phyloP scores from a whole-genome alignment of 2,113 vertebrate genomes.

The Craseonycteris thonglongyai region DNA sequence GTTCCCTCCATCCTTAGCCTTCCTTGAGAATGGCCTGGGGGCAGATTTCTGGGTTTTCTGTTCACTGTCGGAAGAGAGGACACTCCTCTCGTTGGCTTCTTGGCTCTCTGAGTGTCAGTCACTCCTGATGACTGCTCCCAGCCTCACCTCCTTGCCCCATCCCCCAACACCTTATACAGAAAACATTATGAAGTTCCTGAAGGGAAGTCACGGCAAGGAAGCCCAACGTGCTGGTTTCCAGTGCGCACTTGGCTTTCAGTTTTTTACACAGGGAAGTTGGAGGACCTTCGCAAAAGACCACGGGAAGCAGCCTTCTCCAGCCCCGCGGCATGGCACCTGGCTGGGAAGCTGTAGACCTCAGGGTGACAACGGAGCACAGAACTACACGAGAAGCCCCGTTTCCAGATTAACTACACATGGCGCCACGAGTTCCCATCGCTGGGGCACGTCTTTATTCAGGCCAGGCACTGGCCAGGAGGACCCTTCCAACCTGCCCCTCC shows the following conservation, averaged over 20 bases:
- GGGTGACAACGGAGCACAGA: no score
- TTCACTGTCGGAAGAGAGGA: neutral
- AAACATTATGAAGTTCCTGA: no score
- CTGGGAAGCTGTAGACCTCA: neutral
- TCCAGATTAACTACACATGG: neutral
- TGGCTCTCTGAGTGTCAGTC: neutral
- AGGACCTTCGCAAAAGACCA: neutral
- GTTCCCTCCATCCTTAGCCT: neutral
- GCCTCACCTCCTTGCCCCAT: no score
- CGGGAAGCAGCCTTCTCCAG: neutral
- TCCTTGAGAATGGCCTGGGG: neutral
- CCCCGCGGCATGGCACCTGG: neutral
- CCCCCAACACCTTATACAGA: neutral
- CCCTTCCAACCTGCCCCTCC: neutral
- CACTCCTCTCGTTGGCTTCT: neutral
- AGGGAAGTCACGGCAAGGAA: neutral
- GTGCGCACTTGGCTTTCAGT: neutral
- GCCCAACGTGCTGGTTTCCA: neutral
- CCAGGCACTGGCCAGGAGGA: neutral
- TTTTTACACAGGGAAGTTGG: neutral
- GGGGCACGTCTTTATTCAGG: neutral
- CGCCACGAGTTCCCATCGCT: rapidly evolving
- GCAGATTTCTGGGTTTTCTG: neutral
- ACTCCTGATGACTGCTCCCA: neutral
- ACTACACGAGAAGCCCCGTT: neutral